Evolutionary conservation across 2,797 vertebrate species (phyloP).

Genomic region (Gymnothorax javanicus): DNA sequence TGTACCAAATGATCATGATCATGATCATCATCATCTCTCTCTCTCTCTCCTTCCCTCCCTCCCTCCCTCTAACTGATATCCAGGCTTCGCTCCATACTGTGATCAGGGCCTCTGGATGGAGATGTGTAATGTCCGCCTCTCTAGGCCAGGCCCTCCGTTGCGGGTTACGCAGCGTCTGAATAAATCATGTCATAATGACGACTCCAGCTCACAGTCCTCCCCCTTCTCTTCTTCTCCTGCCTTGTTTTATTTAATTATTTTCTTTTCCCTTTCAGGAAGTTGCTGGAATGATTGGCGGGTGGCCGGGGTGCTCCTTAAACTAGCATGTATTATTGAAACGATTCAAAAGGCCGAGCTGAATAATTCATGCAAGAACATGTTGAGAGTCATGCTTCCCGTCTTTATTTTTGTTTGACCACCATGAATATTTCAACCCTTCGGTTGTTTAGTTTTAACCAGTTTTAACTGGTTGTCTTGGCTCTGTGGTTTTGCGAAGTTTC

Average conservation of each 20-base stretch:
- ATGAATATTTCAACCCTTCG: conserved; percentile 58
- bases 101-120: conserved; percentile 68
- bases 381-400: conserved; percentile 58
- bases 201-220: conserved; percentile 48
- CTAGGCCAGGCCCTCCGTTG: conserved; percentile 62
- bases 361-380: conserved; percentile 71
- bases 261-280: conserved; percentile 43
- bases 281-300: conserved; percentile 28
- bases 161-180: conserved; percentile 63
- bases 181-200: conserved; percentile 61
- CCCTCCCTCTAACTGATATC: conserved; percentile 44
- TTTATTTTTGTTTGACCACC: conserved; percentile 46
- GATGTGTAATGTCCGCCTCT: too few species aligned
- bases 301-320: conserved; percentile 54
- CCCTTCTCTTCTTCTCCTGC: conserved; percentile 37
- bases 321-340: conserved; percentile 78
- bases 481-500: background rate
- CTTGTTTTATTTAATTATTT: conserved; percentile 61
- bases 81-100: conserved; percentile 33
- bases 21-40: too few species aligned
- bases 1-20: too few species aligned
- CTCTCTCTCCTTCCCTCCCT: conserved; percentile 49
- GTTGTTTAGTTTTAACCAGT: conserved; percentile 40
- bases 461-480: background rate
- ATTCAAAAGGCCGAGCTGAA: conserved; percentile 68